Conservation (phyloP, 2,888 invertebrate species). For the Ditula angustiorana region DNA sequence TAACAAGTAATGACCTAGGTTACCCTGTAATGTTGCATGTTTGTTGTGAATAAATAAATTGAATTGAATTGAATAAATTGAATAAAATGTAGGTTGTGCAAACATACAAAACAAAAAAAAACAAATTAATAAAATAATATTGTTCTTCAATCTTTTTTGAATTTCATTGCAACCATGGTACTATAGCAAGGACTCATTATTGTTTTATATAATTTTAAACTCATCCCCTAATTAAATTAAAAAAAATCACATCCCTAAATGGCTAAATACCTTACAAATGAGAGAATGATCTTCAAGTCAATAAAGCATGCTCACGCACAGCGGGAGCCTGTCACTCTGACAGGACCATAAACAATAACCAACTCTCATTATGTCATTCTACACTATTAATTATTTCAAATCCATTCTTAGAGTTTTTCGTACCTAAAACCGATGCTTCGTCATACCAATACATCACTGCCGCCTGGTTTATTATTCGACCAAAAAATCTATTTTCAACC, state of each 20-base stretch:
- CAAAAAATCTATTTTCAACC: background rate
- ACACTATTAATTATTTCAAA: conserved; percentile 36
- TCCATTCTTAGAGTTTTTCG: conserved; percentile 27
- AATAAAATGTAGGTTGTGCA: too few species aligned
- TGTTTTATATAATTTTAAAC: too few species aligned
- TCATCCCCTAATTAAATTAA: background rate
- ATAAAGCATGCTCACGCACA: conserved; percentile 21
- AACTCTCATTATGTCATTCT: conserved; percentile 38
- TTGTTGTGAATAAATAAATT: too few species aligned
- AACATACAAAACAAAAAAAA: background rate
- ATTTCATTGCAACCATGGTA: too few species aligned
- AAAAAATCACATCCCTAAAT: conserved; percentile 24
- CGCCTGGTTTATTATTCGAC: background rate
- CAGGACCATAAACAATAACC: conserved; percentile 37
- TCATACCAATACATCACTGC: conserved; percentile 35
- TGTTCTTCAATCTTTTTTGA: too few species aligned
- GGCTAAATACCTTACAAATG: conserved; percentile 33
- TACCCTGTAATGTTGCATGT: too few species aligned
- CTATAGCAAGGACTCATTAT: too few species aligned
- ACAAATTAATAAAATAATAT: background rate
- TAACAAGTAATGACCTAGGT: too few species aligned
- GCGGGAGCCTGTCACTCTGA: conserved; percentile 27
- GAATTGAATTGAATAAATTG: too few species aligned
- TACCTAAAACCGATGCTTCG: conserved; percentile 31
- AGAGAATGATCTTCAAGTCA: conserved; percentile 19